Evolutionary conservation across 2,113 vertebrate species (phyloP).

Genomic region (Gopherus evgoodei): DNA sequence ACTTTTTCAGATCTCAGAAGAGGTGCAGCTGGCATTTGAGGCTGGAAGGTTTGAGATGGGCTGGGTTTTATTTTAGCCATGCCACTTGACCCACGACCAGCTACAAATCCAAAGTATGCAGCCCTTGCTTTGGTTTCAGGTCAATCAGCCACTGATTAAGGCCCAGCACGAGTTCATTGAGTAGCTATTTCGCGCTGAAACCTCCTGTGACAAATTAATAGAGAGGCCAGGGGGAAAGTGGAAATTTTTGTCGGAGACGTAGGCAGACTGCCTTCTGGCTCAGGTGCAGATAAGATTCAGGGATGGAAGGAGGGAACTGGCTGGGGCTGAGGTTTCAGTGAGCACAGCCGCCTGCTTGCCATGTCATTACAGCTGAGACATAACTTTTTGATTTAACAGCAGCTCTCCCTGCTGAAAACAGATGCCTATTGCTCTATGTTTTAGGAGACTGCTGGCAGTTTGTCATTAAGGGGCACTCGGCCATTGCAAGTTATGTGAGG

Average conservation of each 20-base stretch:
- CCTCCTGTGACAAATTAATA: neutral
- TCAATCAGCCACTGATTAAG: neutral
- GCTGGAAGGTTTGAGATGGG: neutral
- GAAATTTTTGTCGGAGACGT: neutral
- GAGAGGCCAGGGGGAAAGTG: neutral
- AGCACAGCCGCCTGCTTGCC: neutral
- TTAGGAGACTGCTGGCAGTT: neutral
- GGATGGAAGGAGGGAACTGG: neutral
- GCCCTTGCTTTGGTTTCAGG: neutral
- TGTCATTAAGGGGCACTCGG: neutral
- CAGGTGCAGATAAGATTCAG: accelerated
- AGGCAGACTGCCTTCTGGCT: neutral
- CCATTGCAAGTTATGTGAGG: neutral
- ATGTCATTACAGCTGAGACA: neutral
- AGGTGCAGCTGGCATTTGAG: neutral
- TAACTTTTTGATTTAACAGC: neutral
- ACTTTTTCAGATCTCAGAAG: neutral
- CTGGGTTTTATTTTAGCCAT: constrained; percentile 1
- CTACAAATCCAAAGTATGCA: neutral
- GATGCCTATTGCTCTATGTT: neutral
- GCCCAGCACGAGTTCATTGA: neutral
- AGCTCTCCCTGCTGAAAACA: neutral
- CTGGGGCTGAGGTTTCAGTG: neutral
- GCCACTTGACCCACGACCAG: neutral
- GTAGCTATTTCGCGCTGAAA: neutral